These are phyloP conservation scores for Sandelia bainsii DNA, from an alignment of 2,797 vertebrate genomes.

Conservation along the genomic window DNA sequence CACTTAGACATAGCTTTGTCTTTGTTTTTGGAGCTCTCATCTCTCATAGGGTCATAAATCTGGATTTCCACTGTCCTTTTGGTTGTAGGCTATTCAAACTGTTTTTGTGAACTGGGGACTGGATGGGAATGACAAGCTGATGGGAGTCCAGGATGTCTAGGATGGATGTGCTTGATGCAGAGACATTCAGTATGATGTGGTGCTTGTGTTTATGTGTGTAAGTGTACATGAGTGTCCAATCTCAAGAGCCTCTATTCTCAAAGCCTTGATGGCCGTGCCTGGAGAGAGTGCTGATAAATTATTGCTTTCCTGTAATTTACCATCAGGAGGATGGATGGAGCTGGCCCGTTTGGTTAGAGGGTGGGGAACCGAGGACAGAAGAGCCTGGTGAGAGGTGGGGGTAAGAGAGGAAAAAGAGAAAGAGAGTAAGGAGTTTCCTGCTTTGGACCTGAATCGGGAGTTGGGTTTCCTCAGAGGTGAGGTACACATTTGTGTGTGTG, in stretches of 20 bases:
- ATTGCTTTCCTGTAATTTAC: slow-evolving; percentile 79
- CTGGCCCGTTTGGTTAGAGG: slow-evolving; percentile 73
- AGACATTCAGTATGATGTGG: slow-evolving; percentile 23
- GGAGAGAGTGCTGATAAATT: slow-evolving; percentile 77
- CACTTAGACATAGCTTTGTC: neutral
- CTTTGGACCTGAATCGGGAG: slow-evolving; percentile 54
- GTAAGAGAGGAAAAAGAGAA: neutral
- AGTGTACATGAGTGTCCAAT: slow-evolving; percentile 24
- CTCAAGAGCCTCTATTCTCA: slow-evolving; percentile 39
- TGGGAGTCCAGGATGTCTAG: slow-evolving; percentile 22
- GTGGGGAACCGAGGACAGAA: slow-evolving; percentile 61
- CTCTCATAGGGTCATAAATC: slow-evolving; percentile 21
- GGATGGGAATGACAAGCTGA: slow-evolving; percentile 21
- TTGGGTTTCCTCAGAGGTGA: slow-evolving; percentile 75
- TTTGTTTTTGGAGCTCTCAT: neutral
- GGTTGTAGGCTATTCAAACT: slow-evolving; percentile 18
- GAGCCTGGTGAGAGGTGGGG: slow-evolving; percentile 51
- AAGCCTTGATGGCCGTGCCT: slow-evolving; percentile 50
- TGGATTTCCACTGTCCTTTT: slow-evolving; percentile 29
- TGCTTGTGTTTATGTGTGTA: slow-evolving; percentile 16
- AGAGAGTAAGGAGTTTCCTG: slow-evolving; percentile 70
- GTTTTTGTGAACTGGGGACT: slow-evolving; percentile 27
- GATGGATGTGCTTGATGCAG: slow-evolving; percentile 37
- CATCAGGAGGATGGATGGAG: slow-evolving; percentile 67
- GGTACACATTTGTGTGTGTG: slow-evolving; percentile 56